Base-by-base conservation (phyloP, 1,140 invertebrate species). In the Drosophila willistoni region DNA sequence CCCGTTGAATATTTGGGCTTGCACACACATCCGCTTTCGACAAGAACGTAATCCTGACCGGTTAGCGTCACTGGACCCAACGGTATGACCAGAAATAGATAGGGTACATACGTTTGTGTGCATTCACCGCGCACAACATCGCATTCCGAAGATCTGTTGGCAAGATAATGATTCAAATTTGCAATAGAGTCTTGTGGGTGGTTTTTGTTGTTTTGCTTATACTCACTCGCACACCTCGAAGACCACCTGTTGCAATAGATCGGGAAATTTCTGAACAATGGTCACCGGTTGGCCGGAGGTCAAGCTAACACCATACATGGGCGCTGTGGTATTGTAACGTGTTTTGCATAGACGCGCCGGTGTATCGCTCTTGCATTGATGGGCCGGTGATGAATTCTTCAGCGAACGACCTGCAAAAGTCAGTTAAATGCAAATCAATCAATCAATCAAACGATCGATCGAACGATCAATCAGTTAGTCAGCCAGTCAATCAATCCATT, bases 231-330 rank as follows among this genome's bases (percentile, higher is more conserved):
- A 96, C 68, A 97, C 96, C 93, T 98, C 97, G 84, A 97, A 98
- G 55, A 98, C 96, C 55, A 98, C 97, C 93, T 98, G 97, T 90
- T 98, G 97, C 36, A 98, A 92, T n/a, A 98, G 93, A 93, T 98
- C 97, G 3, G 97, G 97, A 90, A 98, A 98, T 92, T 98, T 98
- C 93, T 98, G 97, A 22, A 98, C 97, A 76, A 98, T 98, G 34
- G 97, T 98, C 61, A 98, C 97, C 1, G 97, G 97, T 91, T 98
- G 96, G 10, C 97, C 97, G 19, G 97, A 97, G 3, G 97, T 98
- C 6, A 98, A 93, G 22, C 96, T 97, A 22, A 98, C 96, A 5
- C 97, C 97, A 91, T 97, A 98, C 96, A 98, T 97, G 3, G 97
- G 97, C 10, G 97, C 97, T 36, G 97, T 98, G 2, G 97, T 98